Percentiles rank a stretch among this genome's conserved stretches.
phyloP scores from a whole-genome alignment of 2,797 vertebrate genomes.

The Acipenser transmontanus region DNA sequence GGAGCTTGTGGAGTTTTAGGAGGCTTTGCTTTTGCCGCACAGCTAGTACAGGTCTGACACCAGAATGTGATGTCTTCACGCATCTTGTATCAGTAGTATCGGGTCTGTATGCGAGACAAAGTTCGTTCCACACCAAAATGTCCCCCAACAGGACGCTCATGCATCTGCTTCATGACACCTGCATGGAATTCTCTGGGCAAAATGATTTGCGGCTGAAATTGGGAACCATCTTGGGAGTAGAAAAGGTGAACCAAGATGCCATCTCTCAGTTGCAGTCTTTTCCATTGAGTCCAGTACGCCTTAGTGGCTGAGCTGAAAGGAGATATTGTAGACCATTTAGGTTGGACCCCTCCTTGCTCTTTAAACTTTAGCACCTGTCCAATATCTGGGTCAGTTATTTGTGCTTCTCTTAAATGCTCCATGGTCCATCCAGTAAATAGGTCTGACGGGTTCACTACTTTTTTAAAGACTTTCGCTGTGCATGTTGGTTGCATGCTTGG shows the following conservation, averaged over 20 bases:
- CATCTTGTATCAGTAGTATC: conserved; percentile 27
- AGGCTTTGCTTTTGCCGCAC: not conserved
- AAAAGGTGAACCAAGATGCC: conserved; percentile 5
- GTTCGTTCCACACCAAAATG: conserved; percentile 27
- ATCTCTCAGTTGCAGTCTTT: conserved; percentile 11
- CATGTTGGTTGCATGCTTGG: too few relatives aligned
- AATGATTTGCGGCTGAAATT: conserved; percentile 22
- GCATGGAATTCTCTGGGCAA: conserved; percentile 7
- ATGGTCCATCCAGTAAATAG: conserved; percentile 7
- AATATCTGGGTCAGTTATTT: conserved; percentile 17
- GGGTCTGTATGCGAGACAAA: conserved; percentile 1
- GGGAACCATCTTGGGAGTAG: not conserved
- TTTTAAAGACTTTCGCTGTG: too few relatives aligned
- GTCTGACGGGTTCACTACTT: not conserved
- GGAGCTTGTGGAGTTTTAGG: not conserved
- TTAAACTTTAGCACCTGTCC: conserved; percentile 15
- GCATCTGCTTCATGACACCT: conserved; percentile 25
- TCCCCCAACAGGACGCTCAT: conserved; percentile 22
- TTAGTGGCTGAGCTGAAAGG: conserved; percentile 28
- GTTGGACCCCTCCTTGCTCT: conserved; percentile 6
- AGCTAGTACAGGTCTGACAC: conserved; percentile 1
- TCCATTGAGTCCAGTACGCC: conserved; percentile 27
- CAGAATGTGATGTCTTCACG: conserved; percentile 1
- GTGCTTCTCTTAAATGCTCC: conserved; percentile 1
- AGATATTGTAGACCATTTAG: conserved; percentile 10